Percentiles rank a stretch among this genome's conserved stretches.
phyloP scores from a whole-genome alignment of 2,888 invertebrate genomes.

The Rotaria sp. region DNA sequence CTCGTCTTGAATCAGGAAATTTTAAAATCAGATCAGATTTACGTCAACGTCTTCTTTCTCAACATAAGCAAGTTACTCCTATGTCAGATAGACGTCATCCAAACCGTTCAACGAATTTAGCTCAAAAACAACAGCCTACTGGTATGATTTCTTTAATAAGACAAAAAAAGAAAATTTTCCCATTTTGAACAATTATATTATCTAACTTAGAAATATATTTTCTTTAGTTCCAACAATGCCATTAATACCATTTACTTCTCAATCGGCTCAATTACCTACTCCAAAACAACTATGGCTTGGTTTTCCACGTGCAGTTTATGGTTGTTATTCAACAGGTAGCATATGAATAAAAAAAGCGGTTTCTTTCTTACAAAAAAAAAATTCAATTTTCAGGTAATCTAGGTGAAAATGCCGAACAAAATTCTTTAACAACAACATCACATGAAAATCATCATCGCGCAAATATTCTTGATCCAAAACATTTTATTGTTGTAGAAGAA shows the following conservation, averaged over 20 bases:
- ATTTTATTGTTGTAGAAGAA: constrained; percentile 28
- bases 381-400: neutral
- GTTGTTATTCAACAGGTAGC: neutral
- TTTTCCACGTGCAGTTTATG: neutral
- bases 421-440: neutral
- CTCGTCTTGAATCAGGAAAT: constrained; percentile 13
- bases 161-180: neutral
- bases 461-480: constrained; percentile 26
- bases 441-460: neutral
- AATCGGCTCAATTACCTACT: neutral
- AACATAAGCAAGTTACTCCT: neutral
- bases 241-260: neutral
- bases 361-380: too few species aligned
- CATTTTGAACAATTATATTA: neutral
- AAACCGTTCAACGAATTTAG: constrained; percentile 2
- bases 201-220: neutral
- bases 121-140: neutral
- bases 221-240: neutral
- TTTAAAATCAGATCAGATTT: constrained; percentile 6
- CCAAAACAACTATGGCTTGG: neutral
- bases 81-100: constrained; percentile 29
- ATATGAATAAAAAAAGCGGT: too few species aligned
- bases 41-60: constrained; percentile 1
- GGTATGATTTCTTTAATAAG: neutral
- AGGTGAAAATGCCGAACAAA: neutral